Evolutionary conservation across 2,797 vertebrate genomes (phyloP), one percentile per base, ranked within the genome.

Genomic region (Dipus sagitta): DNA sequence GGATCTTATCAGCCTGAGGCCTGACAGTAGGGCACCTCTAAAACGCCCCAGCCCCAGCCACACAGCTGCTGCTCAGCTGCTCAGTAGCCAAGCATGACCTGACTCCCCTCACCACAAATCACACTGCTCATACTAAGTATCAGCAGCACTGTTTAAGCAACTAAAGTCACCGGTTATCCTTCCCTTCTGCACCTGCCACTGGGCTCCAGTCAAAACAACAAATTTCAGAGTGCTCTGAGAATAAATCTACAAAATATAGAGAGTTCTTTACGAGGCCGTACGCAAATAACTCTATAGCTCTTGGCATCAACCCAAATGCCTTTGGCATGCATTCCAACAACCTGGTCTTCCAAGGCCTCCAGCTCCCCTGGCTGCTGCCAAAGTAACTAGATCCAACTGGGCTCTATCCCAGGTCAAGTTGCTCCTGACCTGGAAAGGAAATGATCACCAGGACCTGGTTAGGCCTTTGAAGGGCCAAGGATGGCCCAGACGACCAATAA

Each of bases 81-180:
- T 10, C 67, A 89, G 77, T 60, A 83, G 86, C 52, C 81, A 86
- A 82, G 30, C 6, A 79, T 47, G 47, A 58, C 14, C 67, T 70
- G 30, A 2, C 58, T 23, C 47, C 58, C 38, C 28, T 58, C 11
- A 54, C 93, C 80, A 90, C 52, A 87, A 93, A 65, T 89, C 77
- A 88, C 42, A 76, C 62, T 70, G 47, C 32, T 62, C 42, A 38
- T 52, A 71, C 58, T 80, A 92, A 78, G 78, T 84, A 83, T 62
- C 38, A 94, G 54, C 64, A 89, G 91, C 47, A 42, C 64, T 30
- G 32, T 86, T 93, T 52, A 87, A 84, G n/a, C 64, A 90, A 89
- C 17, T 84, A 42, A 54, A 84, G 64, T 85, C 54, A 10, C 13
- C 54, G 32, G 54, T 76, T 74, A 84, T 30, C 32, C 42, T 83